Conservation (phyloP, 2,797 vertebrate genomes). For the Enteromius viviparus region DNA sequence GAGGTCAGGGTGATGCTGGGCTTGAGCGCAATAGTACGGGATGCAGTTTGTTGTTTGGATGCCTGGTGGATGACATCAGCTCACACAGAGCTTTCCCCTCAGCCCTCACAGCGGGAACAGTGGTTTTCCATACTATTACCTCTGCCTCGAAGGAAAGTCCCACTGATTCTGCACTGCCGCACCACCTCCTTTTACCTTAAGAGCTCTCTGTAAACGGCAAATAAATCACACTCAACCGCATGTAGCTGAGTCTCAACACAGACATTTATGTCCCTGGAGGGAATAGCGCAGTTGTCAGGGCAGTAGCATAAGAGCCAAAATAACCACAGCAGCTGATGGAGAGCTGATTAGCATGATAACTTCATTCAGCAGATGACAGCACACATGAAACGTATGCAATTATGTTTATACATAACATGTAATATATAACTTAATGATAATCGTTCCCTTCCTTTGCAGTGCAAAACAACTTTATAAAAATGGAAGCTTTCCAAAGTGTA, state of each 20-base stretch:
- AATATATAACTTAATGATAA: conserved; percentile 20
- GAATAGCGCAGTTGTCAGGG: conserved; percentile 9
- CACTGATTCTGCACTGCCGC: conserved; percentile 48
- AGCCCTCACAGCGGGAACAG: conserved; percentile 49
- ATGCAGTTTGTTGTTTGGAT: conserved; percentile 65
- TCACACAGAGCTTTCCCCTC: conserved; percentile 55
- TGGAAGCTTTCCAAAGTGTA: conserved; percentile 35
- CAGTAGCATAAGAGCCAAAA: conserved; percentile 28
- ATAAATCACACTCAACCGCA: conserved; percentile 43
- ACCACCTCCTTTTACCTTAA: conserved; percentile 54
- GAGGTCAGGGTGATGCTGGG: conserved; percentile 59
- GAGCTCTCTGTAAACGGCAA: conserved; percentile 50
- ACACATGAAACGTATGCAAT: conserved; percentile 4
- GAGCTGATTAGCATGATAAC: conserved; percentile 42
- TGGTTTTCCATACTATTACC: conserved; percentile 59
- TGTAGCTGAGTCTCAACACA: conserved; percentile 29
- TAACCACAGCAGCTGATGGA: conserved; percentile 45
- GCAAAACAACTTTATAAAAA: conserved; percentile 9
- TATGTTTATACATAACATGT: not conserved
- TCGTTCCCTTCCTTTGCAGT: not conserved
- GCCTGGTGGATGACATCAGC: conserved; percentile 61
- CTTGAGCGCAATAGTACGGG: conserved; percentile 53
- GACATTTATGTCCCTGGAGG: conserved; percentile 41
- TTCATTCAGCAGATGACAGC: conserved; percentile 33
- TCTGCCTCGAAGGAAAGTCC: conserved; percentile 55